phyloP scores from a whole-genome alignment of 2,888 invertebrate genomes.

The Brenthis hecate region DNA sequence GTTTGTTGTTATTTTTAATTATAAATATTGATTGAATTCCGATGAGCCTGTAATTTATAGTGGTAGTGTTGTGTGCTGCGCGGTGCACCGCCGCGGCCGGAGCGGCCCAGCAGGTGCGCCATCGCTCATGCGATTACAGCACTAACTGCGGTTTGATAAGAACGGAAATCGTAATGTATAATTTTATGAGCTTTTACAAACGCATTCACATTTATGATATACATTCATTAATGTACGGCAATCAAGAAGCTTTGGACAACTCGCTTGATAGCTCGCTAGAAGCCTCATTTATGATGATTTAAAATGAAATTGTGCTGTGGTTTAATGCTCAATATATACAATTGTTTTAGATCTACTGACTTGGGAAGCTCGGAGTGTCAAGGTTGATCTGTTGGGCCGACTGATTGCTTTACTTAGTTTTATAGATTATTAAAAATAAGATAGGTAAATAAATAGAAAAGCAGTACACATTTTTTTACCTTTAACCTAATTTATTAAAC shows the following conservation, averaged over 20 bases:
- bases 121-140: slow-evolving; percentile 35
- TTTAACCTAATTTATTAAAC: too few relatives aligned
- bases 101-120: slow-evolving; percentile 13
- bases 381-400: too few relatives aligned
- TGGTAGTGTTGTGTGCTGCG: background rate
- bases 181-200: slow-evolving; percentile 36
- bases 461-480: too few relatives aligned
- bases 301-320: too few relatives aligned
- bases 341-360: too few relatives aligned
- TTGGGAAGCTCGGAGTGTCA: too few relatives aligned
- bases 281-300: background rate
- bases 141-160: slow-evolving; percentile 27
- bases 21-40: slow-evolving; percentile 14
- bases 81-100: background rate
- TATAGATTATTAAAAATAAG: too few relatives aligned
- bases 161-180: slow-evolving; percentile 37
- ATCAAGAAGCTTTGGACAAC: slow-evolving; percentile 14
- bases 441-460: too few relatives aligned
- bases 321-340: too few relatives aligned
- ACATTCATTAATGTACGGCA: slow-evolving; percentile 30
- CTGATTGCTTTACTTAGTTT: too few relatives aligned
- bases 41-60: slow-evolving; percentile 12
- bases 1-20: slow-evolving; percentile 3
- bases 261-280: background rate
- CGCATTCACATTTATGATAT: slow-evolving; percentile 32